These are phyloP conservation scores for Oxygymnocypris stewartii DNA, from an alignment of 2,113 vertebrate genomes.

Conservation along the genomic window DNA sequence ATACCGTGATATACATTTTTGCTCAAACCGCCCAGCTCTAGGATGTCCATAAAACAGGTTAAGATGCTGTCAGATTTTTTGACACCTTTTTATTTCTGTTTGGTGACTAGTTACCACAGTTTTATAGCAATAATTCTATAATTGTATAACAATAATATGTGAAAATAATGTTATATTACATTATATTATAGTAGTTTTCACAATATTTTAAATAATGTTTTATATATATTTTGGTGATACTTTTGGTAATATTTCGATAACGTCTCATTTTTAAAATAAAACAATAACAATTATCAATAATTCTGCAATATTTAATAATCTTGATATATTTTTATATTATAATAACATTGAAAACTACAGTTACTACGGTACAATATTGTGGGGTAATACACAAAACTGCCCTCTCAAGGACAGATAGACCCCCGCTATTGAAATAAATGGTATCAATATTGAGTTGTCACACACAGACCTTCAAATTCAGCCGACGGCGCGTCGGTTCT, in stretches of 20 bases:
- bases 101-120: too few relatives aligned
- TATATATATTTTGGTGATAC: neutral
- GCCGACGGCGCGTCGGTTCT: conserved; percentile 81
- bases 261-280: too few relatives aligned
- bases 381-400: neutral
- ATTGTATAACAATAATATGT: too few relatives aligned
- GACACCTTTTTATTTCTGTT: too few relatives aligned
- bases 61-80: neutral
- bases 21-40: too few relatives aligned
- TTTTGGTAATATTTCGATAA: neutral
- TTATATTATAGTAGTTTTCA: too few relatives aligned
- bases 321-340: neutral
- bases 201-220: too few relatives aligned
- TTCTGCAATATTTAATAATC: neutral
- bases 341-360: neutral
- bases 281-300: neutral
- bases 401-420: too few relatives aligned
- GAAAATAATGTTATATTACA: too few relatives aligned
- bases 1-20: too few relatives aligned
- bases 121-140: too few relatives aligned
- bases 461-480: conserved; percentile 81
- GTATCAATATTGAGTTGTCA: neutral
- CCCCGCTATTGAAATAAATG: neutral
- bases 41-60: neutral
- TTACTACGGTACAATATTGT: neutral